phyloP scores from a whole-genome alignment of 2,888 invertebrate species.

The Lepidocyrtinus sp. region DNA sequence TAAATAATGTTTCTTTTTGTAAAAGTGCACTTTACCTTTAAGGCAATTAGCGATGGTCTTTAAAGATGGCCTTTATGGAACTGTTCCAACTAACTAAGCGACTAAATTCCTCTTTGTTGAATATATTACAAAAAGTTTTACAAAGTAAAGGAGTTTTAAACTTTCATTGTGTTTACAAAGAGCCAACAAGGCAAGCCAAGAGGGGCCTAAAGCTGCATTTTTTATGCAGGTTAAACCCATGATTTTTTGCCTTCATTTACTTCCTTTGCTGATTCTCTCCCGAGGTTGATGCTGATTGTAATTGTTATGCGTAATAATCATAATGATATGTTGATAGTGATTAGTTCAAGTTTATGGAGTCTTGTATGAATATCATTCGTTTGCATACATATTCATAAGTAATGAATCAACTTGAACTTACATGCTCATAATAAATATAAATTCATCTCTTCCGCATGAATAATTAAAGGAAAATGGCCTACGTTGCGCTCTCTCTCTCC shows the following conservation, averaged over 20 bases:
- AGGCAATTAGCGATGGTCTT: constrained; percentile 47
- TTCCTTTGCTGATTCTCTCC: too few relatives aligned
- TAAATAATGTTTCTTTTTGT: constrained; percentile 47
- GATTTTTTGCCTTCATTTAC: too few relatives aligned
- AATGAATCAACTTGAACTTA: constrained; percentile 40
- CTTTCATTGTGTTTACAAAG: too few relatives aligned
- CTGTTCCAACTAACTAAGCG: background rate
- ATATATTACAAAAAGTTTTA: too few relatives aligned
- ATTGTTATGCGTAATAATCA: constrained; percentile 16
- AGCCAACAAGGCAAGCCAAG: too few relatives aligned
- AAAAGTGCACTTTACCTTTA: constrained; percentile 35
- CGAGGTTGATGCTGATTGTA: constrained; percentile 36
- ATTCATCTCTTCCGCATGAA: constrained; percentile 16
- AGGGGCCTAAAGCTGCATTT: background rate
- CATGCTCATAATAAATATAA: constrained; percentile 42
- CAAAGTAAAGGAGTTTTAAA: too few relatives aligned
- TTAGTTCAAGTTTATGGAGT: constrained; percentile 44
- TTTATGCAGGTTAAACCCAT: background rate
- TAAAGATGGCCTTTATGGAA: background rate
- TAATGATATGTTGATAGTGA: constrained; percentile 48
- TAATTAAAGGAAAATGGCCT: background rate
- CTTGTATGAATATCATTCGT: too few relatives aligned
- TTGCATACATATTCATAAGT: constrained; percentile 30
- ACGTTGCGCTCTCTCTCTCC: background rate
- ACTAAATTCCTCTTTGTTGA: too few relatives aligned